phyloP scores from a whole-genome alignment of 2,888 invertebrate species.

The Ochlodes sylvanus region DNA sequence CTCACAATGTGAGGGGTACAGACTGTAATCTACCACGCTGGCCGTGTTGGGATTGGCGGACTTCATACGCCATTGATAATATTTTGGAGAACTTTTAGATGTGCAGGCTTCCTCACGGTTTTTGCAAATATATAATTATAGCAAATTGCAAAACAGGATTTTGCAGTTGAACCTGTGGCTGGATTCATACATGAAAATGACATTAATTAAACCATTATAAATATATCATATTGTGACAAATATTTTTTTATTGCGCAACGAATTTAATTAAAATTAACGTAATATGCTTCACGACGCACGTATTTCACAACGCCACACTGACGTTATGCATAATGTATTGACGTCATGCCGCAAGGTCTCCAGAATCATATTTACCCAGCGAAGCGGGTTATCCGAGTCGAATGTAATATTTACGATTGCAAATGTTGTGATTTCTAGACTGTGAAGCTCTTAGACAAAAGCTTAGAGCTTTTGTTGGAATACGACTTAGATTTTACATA shows the following conservation, averaged over 20 bases:
- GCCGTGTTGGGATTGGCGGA: too few species aligned
- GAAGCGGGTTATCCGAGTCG: constrained; percentile 25
- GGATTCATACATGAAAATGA: too few species aligned
- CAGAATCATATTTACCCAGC: constrained; percentile 24
- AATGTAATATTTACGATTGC: constrained; percentile 31
- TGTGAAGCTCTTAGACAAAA: neutral
- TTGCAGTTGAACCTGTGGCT: too few species aligned
- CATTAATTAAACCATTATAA: too few species aligned
- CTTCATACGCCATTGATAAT: too few species aligned
- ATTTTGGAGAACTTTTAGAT: too few species aligned
- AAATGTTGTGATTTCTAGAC: constrained; percentile 20
- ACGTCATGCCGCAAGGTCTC: constrained; percentile 30
- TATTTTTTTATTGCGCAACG: neutral
- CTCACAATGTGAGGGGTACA: too few species aligned
- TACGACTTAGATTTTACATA: neutral
- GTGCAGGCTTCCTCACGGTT: too few species aligned
- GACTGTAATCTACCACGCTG: too few species aligned
- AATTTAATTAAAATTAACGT: constrained; percentile 32
- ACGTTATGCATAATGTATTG: constrained; percentile 34
- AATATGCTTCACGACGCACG: constrained; percentile 23
- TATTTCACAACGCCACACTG: constrained; percentile 29
- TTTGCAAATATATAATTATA: too few species aligned
- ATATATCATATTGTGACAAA: neutral
- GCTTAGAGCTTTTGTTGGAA: neutral
- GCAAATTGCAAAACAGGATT: too few species aligned